phyloP scores from a whole-genome alignment of 2,113 vertebrate genomes.

The Stercorarius parasiticus region DNA sequence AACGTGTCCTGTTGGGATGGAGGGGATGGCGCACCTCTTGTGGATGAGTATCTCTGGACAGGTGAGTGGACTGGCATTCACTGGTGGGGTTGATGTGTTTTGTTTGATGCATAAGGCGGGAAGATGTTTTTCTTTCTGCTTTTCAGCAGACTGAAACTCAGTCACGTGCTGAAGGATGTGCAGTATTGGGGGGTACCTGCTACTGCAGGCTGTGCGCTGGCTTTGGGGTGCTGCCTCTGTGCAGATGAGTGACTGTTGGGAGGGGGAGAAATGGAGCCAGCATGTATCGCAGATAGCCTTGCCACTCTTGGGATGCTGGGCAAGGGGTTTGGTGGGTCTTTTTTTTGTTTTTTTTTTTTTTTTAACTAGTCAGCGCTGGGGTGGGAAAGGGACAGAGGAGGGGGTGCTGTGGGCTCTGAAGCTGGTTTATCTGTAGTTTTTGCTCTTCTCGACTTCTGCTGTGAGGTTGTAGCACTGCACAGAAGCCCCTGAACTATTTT shows the following conservation, averaged over 20 bases:
- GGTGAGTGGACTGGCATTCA: not conserved
- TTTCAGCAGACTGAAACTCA: not conserved
- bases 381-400: not conserved
- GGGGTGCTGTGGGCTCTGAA: not conserved
- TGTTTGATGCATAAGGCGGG: not conserved
- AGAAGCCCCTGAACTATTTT: not conserved
- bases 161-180: accelerated
- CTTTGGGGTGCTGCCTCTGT: not conserved
- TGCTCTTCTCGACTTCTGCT: not conserved
- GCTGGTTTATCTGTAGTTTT: not conserved
- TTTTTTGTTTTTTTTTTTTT: not conserved
- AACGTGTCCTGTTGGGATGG: not conserved
- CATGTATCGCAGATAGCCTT: accelerated
- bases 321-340: too few species aligned
- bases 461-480: not conserved
- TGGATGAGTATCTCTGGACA: not conserved
- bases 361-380: not conserved
- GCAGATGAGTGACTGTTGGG: not conserved
- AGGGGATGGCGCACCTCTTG: too few species aligned
- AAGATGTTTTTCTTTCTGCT: not conserved
- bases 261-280: not conserved
- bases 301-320: not conserved
- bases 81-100: not conserved
- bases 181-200: not conserved
- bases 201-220: not conserved